Evolutionary conservation across 2,888 invertebrate genomes (phyloP).

Genomic region (Thereva nobilitata): DNA sequence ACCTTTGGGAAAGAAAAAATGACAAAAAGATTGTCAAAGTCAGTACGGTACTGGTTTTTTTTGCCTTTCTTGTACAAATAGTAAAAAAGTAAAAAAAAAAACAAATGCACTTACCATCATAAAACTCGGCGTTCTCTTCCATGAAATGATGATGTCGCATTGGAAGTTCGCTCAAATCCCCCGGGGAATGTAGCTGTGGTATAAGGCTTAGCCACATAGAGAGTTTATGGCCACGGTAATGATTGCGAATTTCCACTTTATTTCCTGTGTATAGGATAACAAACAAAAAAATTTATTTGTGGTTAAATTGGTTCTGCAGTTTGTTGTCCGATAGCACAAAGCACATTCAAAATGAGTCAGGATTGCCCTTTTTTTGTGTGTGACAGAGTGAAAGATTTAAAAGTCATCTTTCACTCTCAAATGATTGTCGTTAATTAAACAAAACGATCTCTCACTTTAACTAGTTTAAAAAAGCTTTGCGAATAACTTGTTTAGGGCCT

Average conservation of each 20-base stretch:
- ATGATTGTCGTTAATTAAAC: too few relatives aligned
- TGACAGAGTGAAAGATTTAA: too few relatives aligned
- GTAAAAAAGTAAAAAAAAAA: not conserved
- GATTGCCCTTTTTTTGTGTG: too few relatives aligned
- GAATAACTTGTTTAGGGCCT: too few relatives aligned
- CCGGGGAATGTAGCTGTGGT: constrained; percentile 86
- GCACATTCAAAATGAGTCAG: not conserved
- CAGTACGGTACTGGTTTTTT: not conserved
- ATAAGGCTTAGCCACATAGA: constrained; percentile 90
- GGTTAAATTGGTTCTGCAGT: not conserved
- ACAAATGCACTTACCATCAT: constrained; percentile 67
- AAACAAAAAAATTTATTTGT: not conserved
- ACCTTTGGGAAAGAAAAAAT: constrained; percentile 59
- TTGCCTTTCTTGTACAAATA: not conserved
- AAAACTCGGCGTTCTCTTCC: constrained; percentile 77
- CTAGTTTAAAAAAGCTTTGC: too few relatives aligned
- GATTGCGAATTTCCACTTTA: constrained; percentile 80
- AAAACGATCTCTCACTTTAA: too few relatives aligned
- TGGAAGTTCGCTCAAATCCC: constrained; percentile 74
- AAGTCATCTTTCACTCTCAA: too few relatives aligned
- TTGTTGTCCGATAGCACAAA: constrained; percentile 9
- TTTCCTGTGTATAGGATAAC: constrained; percentile 60
- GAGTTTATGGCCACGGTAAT: constrained; percentile 93
- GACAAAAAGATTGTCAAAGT: constrained; percentile 1
- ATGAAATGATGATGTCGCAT: constrained; percentile 88